phyloP scores from a whole-genome alignment of 2,888 invertebrate species.

The Diarsia dahlii region DNA sequence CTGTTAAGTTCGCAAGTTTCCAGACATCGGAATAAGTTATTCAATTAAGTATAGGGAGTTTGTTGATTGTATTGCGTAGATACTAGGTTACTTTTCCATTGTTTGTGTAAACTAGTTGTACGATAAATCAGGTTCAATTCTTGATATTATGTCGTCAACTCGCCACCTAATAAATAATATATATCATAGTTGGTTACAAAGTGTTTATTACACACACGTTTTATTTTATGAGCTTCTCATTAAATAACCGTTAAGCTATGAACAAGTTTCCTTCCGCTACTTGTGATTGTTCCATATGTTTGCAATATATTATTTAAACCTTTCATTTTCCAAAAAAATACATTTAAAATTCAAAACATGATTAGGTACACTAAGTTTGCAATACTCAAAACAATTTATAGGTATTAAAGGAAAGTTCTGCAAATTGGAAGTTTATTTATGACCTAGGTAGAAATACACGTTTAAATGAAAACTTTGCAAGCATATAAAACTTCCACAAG shows the following conservation, averaged over 20 bases:
- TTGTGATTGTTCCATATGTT: not conserved
- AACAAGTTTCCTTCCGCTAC: not conserved
- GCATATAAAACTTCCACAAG: not conserved
- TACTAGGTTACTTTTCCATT: slow-evolving; percentile 8
- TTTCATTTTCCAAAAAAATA: no score
- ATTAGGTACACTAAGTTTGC: no score
- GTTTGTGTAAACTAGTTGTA: slow-evolving; percentile 9
- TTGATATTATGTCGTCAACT: not conserved
- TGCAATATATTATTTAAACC: no score
- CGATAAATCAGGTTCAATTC: not conserved
- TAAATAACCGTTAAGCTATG: not conserved
- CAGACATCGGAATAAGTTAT: slow-evolving; percentile 46
- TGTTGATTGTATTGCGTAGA: slow-evolving; percentile 5
- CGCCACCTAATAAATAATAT: not conserved
- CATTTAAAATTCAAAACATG: no score
- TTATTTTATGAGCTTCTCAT: no score
- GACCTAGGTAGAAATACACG: not conserved
- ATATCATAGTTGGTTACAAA: no score
- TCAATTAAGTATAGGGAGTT: slow-evolving; percentile 34
- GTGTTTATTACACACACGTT: no score
- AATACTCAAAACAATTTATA: no score
- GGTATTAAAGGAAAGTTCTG: no score
- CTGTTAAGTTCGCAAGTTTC: slow-evolving; percentile 39
- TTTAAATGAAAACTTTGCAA: not conserved
- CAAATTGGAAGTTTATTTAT: not conserved